Conservation (phyloP, 2,113 vertebrate species). For the Globicephala melas region DNA sequence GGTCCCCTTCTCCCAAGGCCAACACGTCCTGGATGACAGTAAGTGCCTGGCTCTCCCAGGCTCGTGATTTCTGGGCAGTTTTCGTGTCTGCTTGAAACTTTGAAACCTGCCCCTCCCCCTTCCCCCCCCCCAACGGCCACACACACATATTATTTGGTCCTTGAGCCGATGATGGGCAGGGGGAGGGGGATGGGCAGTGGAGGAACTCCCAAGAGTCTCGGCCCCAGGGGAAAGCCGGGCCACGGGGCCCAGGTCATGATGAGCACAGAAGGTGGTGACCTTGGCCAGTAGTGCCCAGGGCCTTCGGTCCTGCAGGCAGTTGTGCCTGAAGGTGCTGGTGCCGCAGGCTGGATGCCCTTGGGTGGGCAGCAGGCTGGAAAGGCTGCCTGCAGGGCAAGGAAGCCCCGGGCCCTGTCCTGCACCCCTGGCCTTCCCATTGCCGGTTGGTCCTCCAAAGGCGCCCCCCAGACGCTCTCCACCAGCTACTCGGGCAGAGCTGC, state of each 20-base stretch:
- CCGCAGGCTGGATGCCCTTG: accelerated
- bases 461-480: background rate
- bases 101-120: background rate
- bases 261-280: background rate
- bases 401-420: accelerated
- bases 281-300: background rate
- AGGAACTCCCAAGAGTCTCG: background rate
- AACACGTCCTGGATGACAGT: background rate
- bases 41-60: background rate
- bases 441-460: background rate
- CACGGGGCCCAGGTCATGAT: accelerated
- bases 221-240: background rate
- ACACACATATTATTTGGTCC: background rate
- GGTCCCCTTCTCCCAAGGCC: background rate
- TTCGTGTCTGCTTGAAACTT: background rate
- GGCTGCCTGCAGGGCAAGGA: background rate
- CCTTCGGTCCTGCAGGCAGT: background rate
- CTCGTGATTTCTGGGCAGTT: background rate
- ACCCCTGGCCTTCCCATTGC: background rate
- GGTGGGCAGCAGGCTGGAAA: background rate
- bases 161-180: background rate
- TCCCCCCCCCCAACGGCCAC: no score
- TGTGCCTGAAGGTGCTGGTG: no score
- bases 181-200: background rate
- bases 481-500: background rate